A percentile compares a stretch with the other conserved stretches of the same genome.
Conservation (phyloP, 2,888 invertebrate genomes). For the Gibbula magus region DNA sequence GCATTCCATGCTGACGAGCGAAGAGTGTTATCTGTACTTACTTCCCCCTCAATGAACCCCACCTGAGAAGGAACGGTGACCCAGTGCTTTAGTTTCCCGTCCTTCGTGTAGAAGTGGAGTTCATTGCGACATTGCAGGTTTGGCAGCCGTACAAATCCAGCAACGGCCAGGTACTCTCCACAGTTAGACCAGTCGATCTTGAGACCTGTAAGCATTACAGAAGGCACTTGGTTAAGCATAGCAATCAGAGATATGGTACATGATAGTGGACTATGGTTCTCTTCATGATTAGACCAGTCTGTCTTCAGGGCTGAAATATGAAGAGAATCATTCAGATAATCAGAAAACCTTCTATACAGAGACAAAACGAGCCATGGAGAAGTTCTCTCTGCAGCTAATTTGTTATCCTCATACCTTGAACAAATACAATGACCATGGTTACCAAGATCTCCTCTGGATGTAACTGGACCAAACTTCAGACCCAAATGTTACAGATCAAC, state of each 20-base stretch:
- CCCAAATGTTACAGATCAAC: too few species aligned
- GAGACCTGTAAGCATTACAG: slow-evolving; percentile 64
- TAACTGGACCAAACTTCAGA: too few species aligned
- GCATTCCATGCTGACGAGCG: background rate
- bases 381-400: too few species aligned
- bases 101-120: slow-evolving; percentile 92
- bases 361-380: too few species aligned
- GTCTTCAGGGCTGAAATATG: too few species aligned
- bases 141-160: slow-evolving; percentile 79
- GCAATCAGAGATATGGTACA: background rate
- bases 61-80: slow-evolving; percentile 70
- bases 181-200: slow-evolving; percentile 98
- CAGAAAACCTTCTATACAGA: too few species aligned
- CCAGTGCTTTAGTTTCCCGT: slow-evolving; percentile 84
- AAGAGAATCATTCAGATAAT: too few species aligned
- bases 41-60: slow-evolving; percentile 30
- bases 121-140: slow-evolving; percentile 78
- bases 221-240: background rate
- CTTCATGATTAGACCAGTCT: too few species aligned
- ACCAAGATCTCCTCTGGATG: too few species aligned
- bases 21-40: background rate
- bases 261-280: background rate
- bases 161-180: slow-evolving; percentile 91
- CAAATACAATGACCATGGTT: too few species aligned
- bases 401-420: too few species aligned